Conservation (phyloP, 64 coral and sea anemone genomes). For the Anthopleura sola region DNA sequence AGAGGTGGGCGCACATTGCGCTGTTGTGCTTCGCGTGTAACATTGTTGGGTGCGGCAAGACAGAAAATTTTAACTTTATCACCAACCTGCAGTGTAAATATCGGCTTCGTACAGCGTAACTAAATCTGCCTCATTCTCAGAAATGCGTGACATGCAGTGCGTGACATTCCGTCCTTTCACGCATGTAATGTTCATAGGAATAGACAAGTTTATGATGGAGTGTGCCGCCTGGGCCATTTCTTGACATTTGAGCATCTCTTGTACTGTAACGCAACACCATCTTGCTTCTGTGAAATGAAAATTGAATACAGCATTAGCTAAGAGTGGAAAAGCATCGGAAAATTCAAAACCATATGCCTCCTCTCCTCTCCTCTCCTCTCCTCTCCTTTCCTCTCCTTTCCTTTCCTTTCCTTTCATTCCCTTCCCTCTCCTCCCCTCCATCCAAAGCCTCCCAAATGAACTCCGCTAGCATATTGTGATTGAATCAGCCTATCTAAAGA, state of each 20-base stretch:
- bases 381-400: neutral
- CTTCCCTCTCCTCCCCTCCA: neutral
- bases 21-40: too few species aligned
- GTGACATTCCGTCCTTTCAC: slow-evolving; percentile 12
- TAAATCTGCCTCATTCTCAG: slow-evolving; percentile 16
- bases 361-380: neutral
- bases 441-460: too few species aligned
- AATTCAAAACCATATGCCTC: neutral
- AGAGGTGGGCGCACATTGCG: too few species aligned
- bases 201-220: neutral
- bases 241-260: slow-evolving; percentile 40
- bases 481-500: neutral
- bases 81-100: slow-evolving; percentile 43
- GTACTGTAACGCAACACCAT: slow-evolving; percentile 45
- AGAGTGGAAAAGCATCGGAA: neutral
- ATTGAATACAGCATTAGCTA: neutral
- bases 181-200: slow-evolving; percentile 26
- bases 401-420: neutral
- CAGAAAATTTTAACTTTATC: neutral
- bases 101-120: slow-evolving; percentile 38
- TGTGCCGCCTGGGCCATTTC: slow-evolving; percentile 3
- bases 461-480: neutral
- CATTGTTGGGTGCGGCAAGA: too few species aligned
- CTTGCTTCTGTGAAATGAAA: slow-evolving; percentile 7
- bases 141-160: slow-evolving; percentile 38